These are phyloP conservation scores for Sminthurides aquaticus DNA, from an alignment of 2,888 invertebrate genomes.

Conservation along the genomic window DNA sequence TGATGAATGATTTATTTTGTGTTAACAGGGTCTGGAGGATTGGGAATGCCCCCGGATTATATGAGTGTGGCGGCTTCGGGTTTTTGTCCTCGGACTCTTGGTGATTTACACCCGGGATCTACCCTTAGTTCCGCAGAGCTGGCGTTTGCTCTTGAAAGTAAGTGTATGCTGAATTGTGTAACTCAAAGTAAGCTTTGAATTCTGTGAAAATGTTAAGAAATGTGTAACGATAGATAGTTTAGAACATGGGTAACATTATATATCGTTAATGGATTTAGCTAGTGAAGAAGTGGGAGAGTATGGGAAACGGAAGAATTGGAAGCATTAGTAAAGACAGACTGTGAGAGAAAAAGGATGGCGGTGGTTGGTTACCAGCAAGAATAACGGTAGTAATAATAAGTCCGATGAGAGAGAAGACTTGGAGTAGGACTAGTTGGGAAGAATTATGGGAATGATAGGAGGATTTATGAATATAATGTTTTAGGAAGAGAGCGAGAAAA, in stretches of 20 bases:
- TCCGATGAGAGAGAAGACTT: too few relatives aligned
- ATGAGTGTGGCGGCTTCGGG: conserved; percentile 49
- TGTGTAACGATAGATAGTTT: conserved; percentile 1
- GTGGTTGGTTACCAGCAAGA: too few relatives aligned
- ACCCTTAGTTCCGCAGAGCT: conserved; percentile 79
- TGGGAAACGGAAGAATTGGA: background rate
- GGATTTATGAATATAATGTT: background rate
- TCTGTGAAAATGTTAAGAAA: conserved; percentile 1
- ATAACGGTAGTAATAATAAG: too few relatives aligned
- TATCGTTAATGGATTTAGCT: background rate
- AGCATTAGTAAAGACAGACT: too few relatives aligned
- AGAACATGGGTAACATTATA: background rate
- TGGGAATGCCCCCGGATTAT: conserved; percentile 56
- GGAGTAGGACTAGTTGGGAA: too few relatives aligned
- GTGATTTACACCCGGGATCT: conserved; percentile 54
- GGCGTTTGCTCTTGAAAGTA: conserved; percentile 79
- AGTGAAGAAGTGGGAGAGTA: background rate
- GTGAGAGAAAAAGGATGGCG: too few relatives aligned
- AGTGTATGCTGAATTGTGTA: conserved; percentile 45
- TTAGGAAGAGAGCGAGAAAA: background rate
- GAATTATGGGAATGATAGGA: background rate
- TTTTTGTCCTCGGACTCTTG: conserved; percentile 49
- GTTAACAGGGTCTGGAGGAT: conserved; percentile 46
- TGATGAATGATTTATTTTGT: conserved; percentile 3
- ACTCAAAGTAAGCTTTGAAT: conserved; percentile 3